Evolutionary conservation across 2,888 invertebrate genomes (phyloP).

Genomic region (Drosophila kuntzei): DNA sequence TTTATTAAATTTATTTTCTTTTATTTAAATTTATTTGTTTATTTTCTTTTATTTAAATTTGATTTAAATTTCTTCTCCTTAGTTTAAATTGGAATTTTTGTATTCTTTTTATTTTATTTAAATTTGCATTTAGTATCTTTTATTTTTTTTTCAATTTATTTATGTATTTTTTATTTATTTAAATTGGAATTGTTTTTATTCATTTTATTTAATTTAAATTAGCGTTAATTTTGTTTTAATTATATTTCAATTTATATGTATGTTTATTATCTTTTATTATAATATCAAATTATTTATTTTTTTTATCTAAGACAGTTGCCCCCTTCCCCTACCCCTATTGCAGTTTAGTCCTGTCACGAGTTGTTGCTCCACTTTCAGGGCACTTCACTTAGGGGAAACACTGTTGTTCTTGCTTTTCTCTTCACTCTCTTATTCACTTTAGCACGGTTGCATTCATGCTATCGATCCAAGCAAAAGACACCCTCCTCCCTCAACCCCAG

Average conservation of each 20-base stretch:
- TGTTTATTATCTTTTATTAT: constrained; percentile 2
- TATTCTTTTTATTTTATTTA: too few relatives aligned
- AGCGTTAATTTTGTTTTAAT: too few relatives aligned
- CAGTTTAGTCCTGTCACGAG: constrained; percentile 13
- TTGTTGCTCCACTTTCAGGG: constrained; percentile 56
- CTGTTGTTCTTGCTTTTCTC: constrained; percentile 31
- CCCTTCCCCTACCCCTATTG: neutral
- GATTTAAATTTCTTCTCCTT: too few relatives aligned
- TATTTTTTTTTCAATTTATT: too few relatives aligned
- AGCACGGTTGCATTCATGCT: constrained; percentile 72
- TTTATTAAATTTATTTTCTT: too few relatives aligned
- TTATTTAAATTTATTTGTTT: too few relatives aligned
- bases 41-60: too few relatives aligned
- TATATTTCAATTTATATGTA: too few relatives aligned
- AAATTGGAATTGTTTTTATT: too few relatives aligned
- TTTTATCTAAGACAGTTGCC: constrained; percentile 42
- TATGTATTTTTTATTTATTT: too few relatives aligned
- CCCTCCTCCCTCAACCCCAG: constrained; percentile 40
- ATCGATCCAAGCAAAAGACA: constrained; percentile 66
- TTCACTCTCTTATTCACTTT: constrained; percentile 47
- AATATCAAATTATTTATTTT: neutral
- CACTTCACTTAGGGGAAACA: constrained; percentile 29
- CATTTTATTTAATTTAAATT: neutral
- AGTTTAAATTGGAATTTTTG: too few relatives aligned
- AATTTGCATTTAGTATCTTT: too few relatives aligned